Conservation (phyloP, 2,113 vertebrate genomes). For the Macroglossus sobrinus region DNA sequence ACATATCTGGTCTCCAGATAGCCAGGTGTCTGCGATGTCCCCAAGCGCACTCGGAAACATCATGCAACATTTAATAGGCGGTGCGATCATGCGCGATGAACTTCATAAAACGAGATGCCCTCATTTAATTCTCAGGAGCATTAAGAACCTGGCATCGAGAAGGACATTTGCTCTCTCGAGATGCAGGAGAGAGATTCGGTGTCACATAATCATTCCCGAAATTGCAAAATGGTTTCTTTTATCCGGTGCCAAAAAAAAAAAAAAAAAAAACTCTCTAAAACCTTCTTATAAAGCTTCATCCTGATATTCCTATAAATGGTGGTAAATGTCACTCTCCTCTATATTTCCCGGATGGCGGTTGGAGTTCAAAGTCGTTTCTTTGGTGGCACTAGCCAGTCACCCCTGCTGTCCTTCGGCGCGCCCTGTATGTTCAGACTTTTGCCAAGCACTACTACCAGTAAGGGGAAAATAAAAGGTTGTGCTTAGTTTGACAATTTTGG, state of each 20-base stretch:
- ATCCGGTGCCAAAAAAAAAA: not conserved
- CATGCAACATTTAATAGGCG: not conserved
- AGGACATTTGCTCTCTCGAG: not conserved
- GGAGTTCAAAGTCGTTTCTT: not conserved
- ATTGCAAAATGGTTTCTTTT: not conserved
- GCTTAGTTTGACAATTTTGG: not conserved
- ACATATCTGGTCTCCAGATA: not conserved
- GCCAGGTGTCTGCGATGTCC: not conserved
- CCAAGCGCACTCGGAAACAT: not conserved
- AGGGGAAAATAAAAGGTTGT: not conserved
- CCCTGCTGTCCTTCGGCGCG: not conserved
- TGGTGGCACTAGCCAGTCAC: not conserved
- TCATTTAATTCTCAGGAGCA: not conserved
- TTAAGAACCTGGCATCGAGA: not conserved
- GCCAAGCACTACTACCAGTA: not conserved
- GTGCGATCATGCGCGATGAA: not conserved
- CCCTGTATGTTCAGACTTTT: not conserved
- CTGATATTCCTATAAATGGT: not conserved
- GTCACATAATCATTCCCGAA: not conserved
- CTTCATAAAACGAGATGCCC: not conserved
- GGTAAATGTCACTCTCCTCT: not conserved
- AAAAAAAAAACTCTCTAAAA: too few species aligned
- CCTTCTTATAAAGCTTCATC: not conserved
- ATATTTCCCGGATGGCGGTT: not conserved
- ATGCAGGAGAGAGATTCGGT: not conserved